Evolutionary conservation across 2,113 vertebrate genomes (phyloP), one percentile per base, ranked within the genome.

Genomic region (Dendrocopos noguchii): DNA sequence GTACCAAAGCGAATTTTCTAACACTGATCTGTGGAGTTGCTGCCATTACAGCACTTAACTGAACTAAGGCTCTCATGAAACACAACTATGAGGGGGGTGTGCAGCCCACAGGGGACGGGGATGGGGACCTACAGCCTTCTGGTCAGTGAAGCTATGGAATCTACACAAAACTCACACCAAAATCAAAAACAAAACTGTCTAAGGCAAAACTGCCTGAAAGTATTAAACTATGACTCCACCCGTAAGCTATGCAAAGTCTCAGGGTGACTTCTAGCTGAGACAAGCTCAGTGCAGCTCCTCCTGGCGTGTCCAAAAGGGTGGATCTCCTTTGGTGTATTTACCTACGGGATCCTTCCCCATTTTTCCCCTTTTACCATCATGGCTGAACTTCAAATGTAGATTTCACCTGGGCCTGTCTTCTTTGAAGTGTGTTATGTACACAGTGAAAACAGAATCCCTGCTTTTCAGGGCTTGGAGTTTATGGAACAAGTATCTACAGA

Each of bases 381-480:
- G 94, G 82, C 82, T 95, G 93, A 95, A 94, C 93, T 96, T 92
- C 96, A 96, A 95, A 91, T 90, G 93, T 71, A 83, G 89, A 93
- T 94, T 96, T 95, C 79, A 94, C 87, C 64, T 66, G 64, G 91
- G 52, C 34, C 72, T 61, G 10, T 84, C 91, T 94, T 64, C 92
- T 96, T 95, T 96, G 94, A 96, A 96, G 92, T 95, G 19, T 94
- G 65, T 95, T 96, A 78, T 95, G 89, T 94, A 96, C 82, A 94
- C 89, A 96, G 53, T 67, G 53, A 95, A 95, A 61, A 85, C 89
- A 91, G 68, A 94, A 96, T 86, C 92, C 80, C 44, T 84, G 66
- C 86, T 95, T 95, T 95, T 96, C 86, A 90, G 77, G 92, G 80
- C 80, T 93, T 68, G 24, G 65, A 90, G 86, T 95, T 94, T 84